phyloP scores from a whole-genome alignment of 2,113 vertebrate species.

The Anarhynchus alexandrinus region DNA sequence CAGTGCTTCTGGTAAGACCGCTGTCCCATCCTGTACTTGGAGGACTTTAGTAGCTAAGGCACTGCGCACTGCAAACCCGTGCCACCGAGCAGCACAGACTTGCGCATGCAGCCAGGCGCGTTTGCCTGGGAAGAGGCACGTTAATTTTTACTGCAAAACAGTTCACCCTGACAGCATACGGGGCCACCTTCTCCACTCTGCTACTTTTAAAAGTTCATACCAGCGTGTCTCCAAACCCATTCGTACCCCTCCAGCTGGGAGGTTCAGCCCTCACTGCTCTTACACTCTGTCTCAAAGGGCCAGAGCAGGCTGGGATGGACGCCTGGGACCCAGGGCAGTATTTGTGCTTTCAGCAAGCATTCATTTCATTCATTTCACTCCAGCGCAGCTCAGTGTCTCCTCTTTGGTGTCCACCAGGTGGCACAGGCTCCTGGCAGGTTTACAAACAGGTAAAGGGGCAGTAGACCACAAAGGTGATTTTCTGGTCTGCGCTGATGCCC shows the following conservation, averaged over 20 bases:
- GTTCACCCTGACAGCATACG: fast-evolving
- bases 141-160: neutral
- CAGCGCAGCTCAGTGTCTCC: neutral
- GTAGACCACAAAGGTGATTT: neutral
- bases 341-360: too few species aligned
- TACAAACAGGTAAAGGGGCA: neutral
- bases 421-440: neutral
- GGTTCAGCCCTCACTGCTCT: neutral
- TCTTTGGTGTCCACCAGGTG: neutral
- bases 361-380: neutral
- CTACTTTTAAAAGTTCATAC: neutral
- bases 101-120: fast-evolving
- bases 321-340: neutral
- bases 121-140: neutral
- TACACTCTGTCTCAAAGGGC: neutral
- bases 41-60: neutral
- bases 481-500: neutral
- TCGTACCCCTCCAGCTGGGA: neutral
- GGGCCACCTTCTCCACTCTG: neutral
- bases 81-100: neutral
- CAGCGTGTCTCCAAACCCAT: neutral
- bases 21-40: neutral
- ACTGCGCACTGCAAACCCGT: too few species aligned
- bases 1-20: neutral
- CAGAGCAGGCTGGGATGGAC: neutral